Conservation (phyloP, 2,797 vertebrate species). For the Danio aesculapii region DNA sequence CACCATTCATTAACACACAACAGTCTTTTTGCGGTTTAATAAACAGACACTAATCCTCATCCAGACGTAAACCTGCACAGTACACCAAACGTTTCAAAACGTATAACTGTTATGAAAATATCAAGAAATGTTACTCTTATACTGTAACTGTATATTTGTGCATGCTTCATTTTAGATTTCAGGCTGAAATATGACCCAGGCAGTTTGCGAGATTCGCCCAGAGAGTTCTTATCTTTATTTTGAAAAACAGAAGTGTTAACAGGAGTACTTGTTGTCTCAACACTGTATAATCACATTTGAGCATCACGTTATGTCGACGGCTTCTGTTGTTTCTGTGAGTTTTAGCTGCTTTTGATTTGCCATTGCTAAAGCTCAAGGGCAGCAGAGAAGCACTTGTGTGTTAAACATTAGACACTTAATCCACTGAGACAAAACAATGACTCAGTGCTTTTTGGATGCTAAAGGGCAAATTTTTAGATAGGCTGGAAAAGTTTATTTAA, state of each 20-base stretch:
- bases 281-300: slow-evolving; percentile 16
- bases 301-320: slow-evolving; percentile 2
- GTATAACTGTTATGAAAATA: not conserved
- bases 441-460: not conserved
- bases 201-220: not conserved
- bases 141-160: too few relatives aligned
- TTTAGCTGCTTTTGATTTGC: not conserved
- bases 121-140: not conserved
- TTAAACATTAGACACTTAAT: slow-evolving; percentile 46
- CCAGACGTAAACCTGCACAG: too few relatives aligned
- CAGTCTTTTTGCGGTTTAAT: too few relatives aligned
- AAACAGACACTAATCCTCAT: too few relatives aligned
- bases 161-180: not conserved
- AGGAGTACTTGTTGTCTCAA: not conserved
- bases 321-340: not conserved
- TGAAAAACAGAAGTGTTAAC: not conserved
- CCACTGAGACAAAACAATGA: slow-evolving; percentile 25
- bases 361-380: slow-evolving; percentile 26
- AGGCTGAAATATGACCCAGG: not conserved
- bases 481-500: not conserved
- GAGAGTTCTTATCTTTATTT: not conserved
- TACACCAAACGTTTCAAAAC: too few relatives aligned
- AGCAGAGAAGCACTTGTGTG: slow-evolving; percentile 14
- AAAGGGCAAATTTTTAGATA: slow-evolving; percentile 6
- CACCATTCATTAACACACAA: too few relatives aligned